A percentile compares a stretch with the other conserved stretches of the same genome.
phyloP scores from a whole-genome alignment of 1,140 invertebrate species.

The Drosophila asahinai region DNA sequence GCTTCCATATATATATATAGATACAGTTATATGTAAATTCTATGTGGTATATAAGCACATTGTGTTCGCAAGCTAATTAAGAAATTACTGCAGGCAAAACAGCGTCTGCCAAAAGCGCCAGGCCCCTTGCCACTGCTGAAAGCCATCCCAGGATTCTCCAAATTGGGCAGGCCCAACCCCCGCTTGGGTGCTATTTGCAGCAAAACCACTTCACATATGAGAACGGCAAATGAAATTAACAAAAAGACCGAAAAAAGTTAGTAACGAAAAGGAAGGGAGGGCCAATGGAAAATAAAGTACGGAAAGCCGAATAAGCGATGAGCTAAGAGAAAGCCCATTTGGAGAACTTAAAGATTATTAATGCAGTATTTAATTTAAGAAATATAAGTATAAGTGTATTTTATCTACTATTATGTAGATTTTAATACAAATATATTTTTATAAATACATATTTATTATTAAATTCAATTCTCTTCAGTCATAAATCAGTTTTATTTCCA shows the following conservation, averaged over 20 bases:
- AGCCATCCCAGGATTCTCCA: constrained; percentile 10
- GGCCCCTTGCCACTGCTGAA: constrained; percentile 3
- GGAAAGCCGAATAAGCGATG: constrained; percentile 1
- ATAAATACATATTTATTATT: too few relatives aligned
- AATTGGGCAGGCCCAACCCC: constrained; percentile 35
- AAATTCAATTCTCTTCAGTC: too few relatives aligned
- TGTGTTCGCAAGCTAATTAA: constrained; percentile 83
- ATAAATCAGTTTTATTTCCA: not conserved
- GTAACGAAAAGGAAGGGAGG: constrained; percentile 3
- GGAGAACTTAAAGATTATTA: not conserved
- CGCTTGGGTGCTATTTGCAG: constrained; percentile 53
- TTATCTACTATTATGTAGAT: too few relatives aligned
- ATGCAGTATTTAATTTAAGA: too few relatives aligned
- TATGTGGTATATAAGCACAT: constrained; percentile 73
- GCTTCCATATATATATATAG: constrained; percentile 9
- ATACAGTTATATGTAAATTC: constrained; percentile 18
- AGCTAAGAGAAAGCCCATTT: not conserved
- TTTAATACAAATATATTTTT: too few relatives aligned
- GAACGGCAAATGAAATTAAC: constrained; percentile 70
- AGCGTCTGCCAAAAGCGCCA: constrained; percentile 48
- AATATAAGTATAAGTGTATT: too few relatives aligned
- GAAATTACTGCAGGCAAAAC: constrained; percentile 83
- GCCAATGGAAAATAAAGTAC: not conserved
- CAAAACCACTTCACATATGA: constrained; percentile 75
- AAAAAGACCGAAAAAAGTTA: constrained; percentile 45